Conservation (phyloP, 2,888 invertebrate genomes). For the Pardosa pseudoannulata region DNA sequence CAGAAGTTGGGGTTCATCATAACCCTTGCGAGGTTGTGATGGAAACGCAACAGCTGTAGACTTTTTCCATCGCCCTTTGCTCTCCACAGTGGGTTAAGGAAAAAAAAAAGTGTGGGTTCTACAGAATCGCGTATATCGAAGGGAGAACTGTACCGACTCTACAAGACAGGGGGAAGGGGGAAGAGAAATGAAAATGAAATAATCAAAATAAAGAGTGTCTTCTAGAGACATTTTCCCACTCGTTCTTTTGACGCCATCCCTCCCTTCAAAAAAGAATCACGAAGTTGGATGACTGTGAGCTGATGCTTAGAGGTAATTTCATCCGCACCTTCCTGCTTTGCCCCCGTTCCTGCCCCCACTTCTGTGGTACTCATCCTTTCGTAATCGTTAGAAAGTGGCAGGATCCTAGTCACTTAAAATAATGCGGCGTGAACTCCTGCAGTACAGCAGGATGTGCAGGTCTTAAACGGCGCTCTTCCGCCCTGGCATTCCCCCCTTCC, state of each 20-base stretch:
- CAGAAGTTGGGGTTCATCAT: background rate
- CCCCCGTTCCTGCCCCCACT: background rate
- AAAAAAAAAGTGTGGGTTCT: background rate
- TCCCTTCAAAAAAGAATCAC: background rate
- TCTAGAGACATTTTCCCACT: constrained; percentile 32
- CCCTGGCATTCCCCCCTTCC: too few relatives aligned
- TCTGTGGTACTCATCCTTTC: background rate
- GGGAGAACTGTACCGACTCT: background rate
- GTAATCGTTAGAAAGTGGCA: background rate
- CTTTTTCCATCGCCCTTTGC: background rate
- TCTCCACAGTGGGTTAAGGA: constrained; percentile 1
- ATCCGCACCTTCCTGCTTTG: constrained; percentile 47
- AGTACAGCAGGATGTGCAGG: too few relatives aligned
- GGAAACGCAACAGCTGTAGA: constrained; percentile 50
- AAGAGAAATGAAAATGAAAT: background rate
- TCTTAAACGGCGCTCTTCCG: too few relatives aligned
- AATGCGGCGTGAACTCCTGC: too few relatives aligned
- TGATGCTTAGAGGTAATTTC: constrained; percentile 46
- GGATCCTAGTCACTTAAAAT: background rate
- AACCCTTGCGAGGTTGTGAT: constrained; percentile 8
- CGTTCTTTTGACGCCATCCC: constrained; percentile 16
- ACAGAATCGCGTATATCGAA: background rate
- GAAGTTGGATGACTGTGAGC: background rate
- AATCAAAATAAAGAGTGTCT: background rate
- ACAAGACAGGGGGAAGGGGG: background rate